Base-by-base conservation (phyloP, 92 coral and sea anemone species). In the Muricea muricata region DNA sequence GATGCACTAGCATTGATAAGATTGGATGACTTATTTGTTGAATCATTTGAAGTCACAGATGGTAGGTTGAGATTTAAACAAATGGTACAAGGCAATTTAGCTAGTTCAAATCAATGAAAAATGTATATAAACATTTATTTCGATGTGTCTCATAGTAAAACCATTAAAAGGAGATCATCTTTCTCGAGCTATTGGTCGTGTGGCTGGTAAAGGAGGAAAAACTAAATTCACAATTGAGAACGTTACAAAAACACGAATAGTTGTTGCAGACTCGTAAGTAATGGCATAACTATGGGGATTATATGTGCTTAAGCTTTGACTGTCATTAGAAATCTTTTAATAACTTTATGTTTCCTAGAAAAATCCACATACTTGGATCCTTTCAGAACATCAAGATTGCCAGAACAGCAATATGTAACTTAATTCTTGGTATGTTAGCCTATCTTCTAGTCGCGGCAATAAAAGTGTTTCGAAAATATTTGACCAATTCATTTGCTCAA, bases 311-410 rank as follows among this genome's bases (percentile, higher is more conserved):
- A n/a, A n/a, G n/a, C n/a, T n/a, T n/a, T n/a, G n/a, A n/a, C n/a
- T n/a, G n/a, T n/a, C n/a, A n/a, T n/a, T n/a, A n/a, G n/a, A n/a
- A n/a, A n/a, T n/a, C n/a, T n/a, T n/a, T n/a, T n/a, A n/a, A 17
- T 79, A 28, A 18, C 25, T 63, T 20, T 61, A 23, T 80, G 37
- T 34, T 50, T 58, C 68, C 15, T 90, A 96, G 99, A 41, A 96
- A 96, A 94, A 93, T 96, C 63, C 99, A 96, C 72, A 74, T 96
- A 46, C 82, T 96, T 58, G 99, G 99, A 28, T 96, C 99, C 26
- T 96, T 93, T 84, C 99, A 96, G 81, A 95, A 96, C 83, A 96
- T 96, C 48, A 96, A 92, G 83, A 93, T 94, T 85, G 99, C 99
- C 55, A 87, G 99, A 69, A 91, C 99, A 47, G 99, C 99, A 50